phyloP scores from a whole-genome alignment of 2,113 vertebrate species.

The Axis porcinus region DNA sequence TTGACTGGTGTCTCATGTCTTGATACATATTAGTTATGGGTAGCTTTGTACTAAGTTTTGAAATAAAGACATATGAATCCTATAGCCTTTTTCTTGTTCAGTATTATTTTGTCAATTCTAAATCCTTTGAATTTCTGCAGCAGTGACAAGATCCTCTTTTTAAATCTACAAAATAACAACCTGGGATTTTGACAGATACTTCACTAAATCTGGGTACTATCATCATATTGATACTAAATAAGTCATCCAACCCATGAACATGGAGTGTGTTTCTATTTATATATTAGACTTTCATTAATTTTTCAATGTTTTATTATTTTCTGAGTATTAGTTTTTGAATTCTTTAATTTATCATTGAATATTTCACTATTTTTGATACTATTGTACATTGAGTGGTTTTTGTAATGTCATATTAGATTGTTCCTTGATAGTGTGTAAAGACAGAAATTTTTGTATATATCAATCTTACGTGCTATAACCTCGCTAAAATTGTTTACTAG shows the following conservation, averaged over 20 bases:
- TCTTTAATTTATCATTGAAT: not conserved
- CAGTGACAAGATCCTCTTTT: not conserved
- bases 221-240: not conserved
- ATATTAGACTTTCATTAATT: not conserved
- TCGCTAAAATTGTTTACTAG: not conserved
- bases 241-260: not conserved
- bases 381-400: not conserved
- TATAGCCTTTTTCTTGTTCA: not conserved
- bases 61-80: not conserved
- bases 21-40: not conserved
- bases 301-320: not conserved
- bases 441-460: not conserved
- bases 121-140: not conserved
- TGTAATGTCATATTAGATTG: not conserved
- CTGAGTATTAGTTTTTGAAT: not conserved
- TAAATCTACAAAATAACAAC: not conserved
- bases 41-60: not conserved
- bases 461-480: not conserved
- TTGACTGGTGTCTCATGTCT: not conserved
- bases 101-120: not conserved
- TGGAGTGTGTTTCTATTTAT: not conserved
- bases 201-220: not conserved
- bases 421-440: not conserved
- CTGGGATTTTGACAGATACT: not conserved
- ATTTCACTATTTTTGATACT: not conserved